phyloP scores from a whole-genome alignment of 2,888 invertebrate genomes.

The Spialia ferax region DNA sequence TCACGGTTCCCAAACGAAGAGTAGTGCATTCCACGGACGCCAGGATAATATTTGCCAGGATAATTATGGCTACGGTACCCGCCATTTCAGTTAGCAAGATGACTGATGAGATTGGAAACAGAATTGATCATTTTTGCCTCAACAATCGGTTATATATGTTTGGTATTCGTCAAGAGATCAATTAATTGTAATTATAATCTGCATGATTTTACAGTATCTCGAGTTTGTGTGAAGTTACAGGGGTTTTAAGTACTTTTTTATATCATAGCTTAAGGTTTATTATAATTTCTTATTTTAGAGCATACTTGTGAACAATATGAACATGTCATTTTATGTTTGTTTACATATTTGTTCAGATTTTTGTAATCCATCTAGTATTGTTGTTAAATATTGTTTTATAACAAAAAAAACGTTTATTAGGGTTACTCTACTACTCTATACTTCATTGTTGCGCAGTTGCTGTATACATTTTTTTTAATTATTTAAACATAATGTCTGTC shows the following conservation, averaged over 20 bases:
- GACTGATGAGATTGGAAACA: not conserved
- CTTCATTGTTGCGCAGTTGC: no score
- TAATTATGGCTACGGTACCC: constrained; percentile 18
- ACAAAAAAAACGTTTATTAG: no score
- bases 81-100: constrained; percentile 5
- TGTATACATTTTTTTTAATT: no score
- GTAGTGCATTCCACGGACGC: constrained; percentile 53
- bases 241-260: constrained; percentile 8
- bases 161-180: constrained; percentile 13
- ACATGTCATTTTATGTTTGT: not conserved
- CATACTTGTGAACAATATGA: not conserved
- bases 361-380: no score
- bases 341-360: no score
- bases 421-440: no score
- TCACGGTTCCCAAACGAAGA: constrained; percentile 56
- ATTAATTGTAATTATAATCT: constrained; percentile 44
- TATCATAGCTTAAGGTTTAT: constrained; percentile 16
- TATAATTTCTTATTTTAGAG: no score
- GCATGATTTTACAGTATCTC: constrained; percentile 14
- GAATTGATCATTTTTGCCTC: constrained; percentile 41
- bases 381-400: no score
- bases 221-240: constrained; percentile 24
- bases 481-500: no score
- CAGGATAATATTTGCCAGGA: not conserved
- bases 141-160: constrained; percentile 38